Evolutionary conservation across 1,140 invertebrate species (phyloP).

Genomic region (Battus philenor): DNA sequence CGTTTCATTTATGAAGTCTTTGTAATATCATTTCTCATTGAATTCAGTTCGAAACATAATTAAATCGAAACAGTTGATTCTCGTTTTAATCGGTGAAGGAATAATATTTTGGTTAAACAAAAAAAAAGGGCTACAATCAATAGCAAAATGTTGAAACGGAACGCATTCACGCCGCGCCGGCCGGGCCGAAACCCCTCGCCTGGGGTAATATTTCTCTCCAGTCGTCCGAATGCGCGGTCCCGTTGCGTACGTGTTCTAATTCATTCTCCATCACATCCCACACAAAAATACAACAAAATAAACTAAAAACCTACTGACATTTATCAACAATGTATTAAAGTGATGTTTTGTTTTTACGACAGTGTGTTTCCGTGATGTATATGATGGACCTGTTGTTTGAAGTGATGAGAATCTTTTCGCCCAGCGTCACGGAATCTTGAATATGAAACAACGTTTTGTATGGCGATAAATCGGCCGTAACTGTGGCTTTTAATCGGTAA

Average conservation of each 20-base stretch:
- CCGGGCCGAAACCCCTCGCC: constrained; percentile 51
- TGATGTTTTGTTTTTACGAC: constrained; percentile 32
- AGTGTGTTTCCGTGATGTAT: constrained; percentile 35
- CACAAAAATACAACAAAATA: constrained; percentile 59
- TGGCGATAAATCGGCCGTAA: constrained; percentile 56
- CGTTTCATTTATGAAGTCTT: background rate
- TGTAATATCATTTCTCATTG: too few relatives aligned
- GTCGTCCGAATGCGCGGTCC: constrained; percentile 46
- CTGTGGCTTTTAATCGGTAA: constrained; percentile 56
- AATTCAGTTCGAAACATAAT: background rate
- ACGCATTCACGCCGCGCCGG: constrained; percentile 43
- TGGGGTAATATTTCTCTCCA: constrained; percentile 37
- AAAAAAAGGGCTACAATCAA: constrained; percentile 32
- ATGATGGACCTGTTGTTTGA: constrained; percentile 29
- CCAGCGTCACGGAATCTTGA: constrained; percentile 44
- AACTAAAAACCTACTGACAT: constrained; percentile 41
- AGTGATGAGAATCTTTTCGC: constrained; percentile 41
- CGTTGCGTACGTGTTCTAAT: constrained; percentile 14
- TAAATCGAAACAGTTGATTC: background rate
- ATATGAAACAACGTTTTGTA: constrained; percentile 64
- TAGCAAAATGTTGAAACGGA: constrained; percentile 43
- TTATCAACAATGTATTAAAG: constrained; percentile 33
- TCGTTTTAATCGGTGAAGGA: constrained; percentile 3
- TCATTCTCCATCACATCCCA: constrained; percentile 9
- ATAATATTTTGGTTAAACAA: constrained; percentile 13